Percentiles rank a stretch among this genome's conserved stretches.
Conservation (phyloP, 2,888 invertebrate species). For the Bugula neritina region DNA sequence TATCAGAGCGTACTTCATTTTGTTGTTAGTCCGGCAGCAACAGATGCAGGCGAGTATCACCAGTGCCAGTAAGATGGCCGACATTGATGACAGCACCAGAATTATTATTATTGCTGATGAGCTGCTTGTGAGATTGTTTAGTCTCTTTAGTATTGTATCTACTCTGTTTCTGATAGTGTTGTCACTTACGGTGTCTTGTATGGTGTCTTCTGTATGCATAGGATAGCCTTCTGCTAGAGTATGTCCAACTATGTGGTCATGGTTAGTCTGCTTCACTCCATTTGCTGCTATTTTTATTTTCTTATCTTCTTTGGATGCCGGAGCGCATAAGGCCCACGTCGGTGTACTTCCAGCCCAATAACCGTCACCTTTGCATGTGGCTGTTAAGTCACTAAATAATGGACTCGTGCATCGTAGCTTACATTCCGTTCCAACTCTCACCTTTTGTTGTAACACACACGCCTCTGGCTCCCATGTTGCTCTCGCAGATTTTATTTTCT, state of each 20-base stretch:
- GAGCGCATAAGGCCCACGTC: not conserved
- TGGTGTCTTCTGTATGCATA: not conserved
- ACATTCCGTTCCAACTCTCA: not conserved
- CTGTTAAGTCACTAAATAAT: not conserved
- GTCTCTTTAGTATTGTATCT: not conserved
- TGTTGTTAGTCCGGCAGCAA: not conserved
- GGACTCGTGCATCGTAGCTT: not conserved
- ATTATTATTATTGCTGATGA: not conserved
- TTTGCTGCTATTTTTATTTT: not conserved
- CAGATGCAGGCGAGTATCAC: not conserved
- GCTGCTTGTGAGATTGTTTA: not conserved
- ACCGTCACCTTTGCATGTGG: not conserved
- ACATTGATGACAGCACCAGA: not conserved
- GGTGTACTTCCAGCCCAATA: not conserved
- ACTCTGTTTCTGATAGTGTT: not conserved
- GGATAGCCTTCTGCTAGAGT: not conserved
- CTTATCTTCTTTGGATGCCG: not conserved
- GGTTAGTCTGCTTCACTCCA: not conserved
- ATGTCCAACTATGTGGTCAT: not conserved
- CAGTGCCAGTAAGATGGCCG: not conserved
- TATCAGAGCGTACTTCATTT: slow-evolving; percentile 1
- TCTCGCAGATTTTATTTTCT: no score
- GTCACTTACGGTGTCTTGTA: not conserved
- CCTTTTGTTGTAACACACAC: slow-evolving; percentile 6
- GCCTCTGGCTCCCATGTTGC: slow-evolving; percentile 1